Conservation (phyloP, 2,888 invertebrate species). For the Lycaena phlaeas region DNA sequence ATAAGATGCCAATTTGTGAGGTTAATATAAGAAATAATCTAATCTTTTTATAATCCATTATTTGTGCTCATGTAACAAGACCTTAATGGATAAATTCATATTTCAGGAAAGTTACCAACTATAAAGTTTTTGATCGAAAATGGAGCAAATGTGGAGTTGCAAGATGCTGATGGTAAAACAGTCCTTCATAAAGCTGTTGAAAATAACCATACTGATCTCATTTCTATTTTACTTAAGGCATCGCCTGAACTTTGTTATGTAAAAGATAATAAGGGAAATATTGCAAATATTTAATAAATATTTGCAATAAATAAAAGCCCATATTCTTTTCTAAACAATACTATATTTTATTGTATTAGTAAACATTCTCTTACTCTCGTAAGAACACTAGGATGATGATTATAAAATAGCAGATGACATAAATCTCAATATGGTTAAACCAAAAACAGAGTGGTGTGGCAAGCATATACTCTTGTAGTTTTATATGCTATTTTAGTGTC, state of each 20-base stretch:
- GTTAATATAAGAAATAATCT: no score
- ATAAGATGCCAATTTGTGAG: no score
- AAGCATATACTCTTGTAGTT: neutral
- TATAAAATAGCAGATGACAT: neutral
- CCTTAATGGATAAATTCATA: no score
- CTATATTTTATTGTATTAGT: neutral
- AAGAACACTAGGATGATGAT: neutral
- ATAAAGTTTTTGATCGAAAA: conserved; percentile 76
- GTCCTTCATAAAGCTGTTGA: conserved; percentile 83
- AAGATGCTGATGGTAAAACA: conserved; percentile 87
- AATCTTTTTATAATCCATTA: no score
- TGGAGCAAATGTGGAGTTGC: conserved; percentile 75
- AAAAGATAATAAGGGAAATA: conserved; percentile 53
- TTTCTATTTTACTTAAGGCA: conserved; percentile 45
- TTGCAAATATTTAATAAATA: conserved; percentile 46
- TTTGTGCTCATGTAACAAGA: no score
- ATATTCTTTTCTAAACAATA: conserved; percentile 1
- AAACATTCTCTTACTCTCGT: neutral
- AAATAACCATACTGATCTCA: conserved; percentile 61
- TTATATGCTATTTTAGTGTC: neutral
- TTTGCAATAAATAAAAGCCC: conserved; percentile 15
- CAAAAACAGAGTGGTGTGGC: neutral
- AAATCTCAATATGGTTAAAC: neutral
- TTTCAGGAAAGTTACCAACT: conserved; percentile 75
- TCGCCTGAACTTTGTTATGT: conserved; percentile 42